Conservation (phyloP, 2,888 invertebrate species). For the Poecilus cupreus region DNA sequence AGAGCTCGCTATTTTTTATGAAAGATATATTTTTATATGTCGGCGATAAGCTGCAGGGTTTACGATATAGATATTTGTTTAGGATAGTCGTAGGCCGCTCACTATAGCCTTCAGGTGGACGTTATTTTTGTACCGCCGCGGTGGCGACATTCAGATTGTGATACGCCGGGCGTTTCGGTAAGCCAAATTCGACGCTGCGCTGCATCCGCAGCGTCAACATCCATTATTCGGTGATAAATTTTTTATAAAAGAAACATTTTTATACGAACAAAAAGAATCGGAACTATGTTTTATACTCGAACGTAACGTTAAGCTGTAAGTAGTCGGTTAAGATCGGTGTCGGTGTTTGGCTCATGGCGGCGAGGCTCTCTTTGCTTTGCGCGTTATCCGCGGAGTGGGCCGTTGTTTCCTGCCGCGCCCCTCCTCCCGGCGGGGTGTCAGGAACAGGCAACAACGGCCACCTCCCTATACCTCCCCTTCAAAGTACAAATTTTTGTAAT, state of each 20-base stretch:
- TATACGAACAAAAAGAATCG: conserved; percentile 54
- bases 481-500: conserved; percentile 72
- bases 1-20: conserved; percentile 59
- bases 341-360: conserved; percentile 68
- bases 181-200: conserved; percentile 2
- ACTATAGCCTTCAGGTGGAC: conserved; percentile 49
- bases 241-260: conserved; percentile 49
- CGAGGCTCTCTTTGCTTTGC: conserved; percentile 67
- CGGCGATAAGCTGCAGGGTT: conserved; percentile 56
- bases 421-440: neutral
- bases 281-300: conserved; percentile 54
- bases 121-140: conserved; percentile 54
- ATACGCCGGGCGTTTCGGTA: conserved; percentile 13
- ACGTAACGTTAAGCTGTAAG: conserved; percentile 46
- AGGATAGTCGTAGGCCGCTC: conserved; percentile 55
- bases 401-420: neutral
- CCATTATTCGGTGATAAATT: conserved; percentile 57
- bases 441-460: conserved; percentile 24
- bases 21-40: conserved; percentile 60
- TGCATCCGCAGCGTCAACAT: conserved; percentile 17
- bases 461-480: conserved; percentile 65
- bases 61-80: conserved; percentile 57
- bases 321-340: conserved; percentile 52
- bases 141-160: neutral
- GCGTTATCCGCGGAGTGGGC: conserved; percentile 48